Evolutionary conservation across 2,888 invertebrate genomes (phyloP).

Genomic region (Agrotis segetum): DNA sequence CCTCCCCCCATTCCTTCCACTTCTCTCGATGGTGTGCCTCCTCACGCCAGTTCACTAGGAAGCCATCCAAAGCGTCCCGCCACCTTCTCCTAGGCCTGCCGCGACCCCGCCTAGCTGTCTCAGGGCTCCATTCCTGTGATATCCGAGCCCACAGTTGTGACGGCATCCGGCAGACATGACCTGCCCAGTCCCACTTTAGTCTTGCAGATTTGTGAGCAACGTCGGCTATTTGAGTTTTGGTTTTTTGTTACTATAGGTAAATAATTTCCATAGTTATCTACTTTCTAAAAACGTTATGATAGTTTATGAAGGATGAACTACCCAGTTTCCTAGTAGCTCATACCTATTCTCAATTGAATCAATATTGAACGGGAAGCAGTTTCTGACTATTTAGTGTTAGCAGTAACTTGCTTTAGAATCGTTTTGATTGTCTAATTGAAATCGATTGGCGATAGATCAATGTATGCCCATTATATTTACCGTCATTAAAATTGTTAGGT

Average conservation of each 20-base stretch:
- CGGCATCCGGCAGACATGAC: no score
- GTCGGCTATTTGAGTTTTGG: no score
- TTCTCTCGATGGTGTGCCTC: no score
- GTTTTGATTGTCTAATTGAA: conserved; percentile 47
- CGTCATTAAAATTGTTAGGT: background rate
- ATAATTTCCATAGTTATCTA: background rate
- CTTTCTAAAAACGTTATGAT: conserved; percentile 5
- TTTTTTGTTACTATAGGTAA: background rate
- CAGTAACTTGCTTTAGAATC: conserved; percentile 39
- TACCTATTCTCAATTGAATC: conserved; percentile 34
- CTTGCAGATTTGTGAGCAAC: no score
- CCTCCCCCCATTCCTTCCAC: no score
- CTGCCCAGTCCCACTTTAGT: no score
- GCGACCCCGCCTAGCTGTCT: no score
- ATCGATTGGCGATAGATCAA: conserved; percentile 5
- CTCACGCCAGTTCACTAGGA: no score
- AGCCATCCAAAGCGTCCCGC: no score
- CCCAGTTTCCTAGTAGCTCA: conserved; percentile 14
- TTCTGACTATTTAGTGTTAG: conserved; percentile 49
- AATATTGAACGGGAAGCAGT: conserved; percentile 51
- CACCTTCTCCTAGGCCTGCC: no score
- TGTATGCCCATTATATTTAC: background rate
- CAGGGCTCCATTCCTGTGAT: no score
- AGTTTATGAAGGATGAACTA: conserved; percentile 23
- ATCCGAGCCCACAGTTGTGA: no score